Base-by-base conservation (phyloP, 1,140 invertebrate species). In the Anagrus nilaparvatae region DNA sequence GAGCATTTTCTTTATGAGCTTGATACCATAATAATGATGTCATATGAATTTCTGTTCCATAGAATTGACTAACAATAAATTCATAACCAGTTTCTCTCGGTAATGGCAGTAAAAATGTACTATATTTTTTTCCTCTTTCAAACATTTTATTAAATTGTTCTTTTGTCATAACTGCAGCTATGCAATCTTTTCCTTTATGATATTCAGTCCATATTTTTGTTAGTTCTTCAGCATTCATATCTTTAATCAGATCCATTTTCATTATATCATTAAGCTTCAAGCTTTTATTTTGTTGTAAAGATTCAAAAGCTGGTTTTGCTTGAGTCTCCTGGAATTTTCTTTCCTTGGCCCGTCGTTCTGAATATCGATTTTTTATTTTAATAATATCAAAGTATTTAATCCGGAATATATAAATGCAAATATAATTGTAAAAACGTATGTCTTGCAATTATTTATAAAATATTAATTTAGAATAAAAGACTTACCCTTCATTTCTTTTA, bases 1-100 rank as follows among this genome's bases (percentile, higher is more conserved):
- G 89, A 0, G 89, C 82, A 73, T 92, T 90, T 70, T 93, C 91
- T 62, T 89, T 83, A 53, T 91, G 82, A 2, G 84, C 76, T 75
- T 89, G 89, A 61, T 84, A 94, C 63, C 84, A 85, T 12, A 89
- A 65, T 9, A 95, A 66, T 5, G 88, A 82, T 5, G 89, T 93
- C 61, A 93, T 90, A 59, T 92, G 87, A 4, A 88, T 75, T 51
- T 83, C 75, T 50, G 79, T 81, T 25, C 63, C 76, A 51, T 73
- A 67, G 67, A 82, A 82, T 63, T 93, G 87, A 45, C 75, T 74
- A 61, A 93, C 71, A 40, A 91, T 79, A 56, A 92, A 93, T 63
- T 95, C 90, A 65, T 87, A 93, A 10, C 90, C 89, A 55, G 86
- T 76, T 16, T 77, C 72, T 47, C 85, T 70, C 4, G 87, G 88